Evolutionary conservation across 1,140 invertebrate genomes (phyloP).

Genomic region (Gonatopus flavifemur): DNA sequence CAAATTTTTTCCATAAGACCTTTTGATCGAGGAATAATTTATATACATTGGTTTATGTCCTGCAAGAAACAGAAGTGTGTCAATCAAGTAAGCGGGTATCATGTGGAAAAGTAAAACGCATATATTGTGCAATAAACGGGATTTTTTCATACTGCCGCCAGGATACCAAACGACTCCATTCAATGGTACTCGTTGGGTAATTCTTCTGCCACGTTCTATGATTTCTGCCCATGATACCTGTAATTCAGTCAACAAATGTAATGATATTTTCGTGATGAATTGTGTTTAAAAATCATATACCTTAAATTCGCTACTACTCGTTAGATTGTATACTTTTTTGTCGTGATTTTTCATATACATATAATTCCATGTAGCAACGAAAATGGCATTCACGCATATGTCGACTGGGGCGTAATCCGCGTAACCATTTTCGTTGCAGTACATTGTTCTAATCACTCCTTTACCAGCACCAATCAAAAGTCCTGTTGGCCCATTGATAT

Average conservation of each 20-base stretch:
- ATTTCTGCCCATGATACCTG: slow-evolving; percentile 80
- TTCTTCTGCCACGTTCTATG: slow-evolving; percentile 77
- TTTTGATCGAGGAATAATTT: not conserved
- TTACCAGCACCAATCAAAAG: slow-evolving; percentile 78
- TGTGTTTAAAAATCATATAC: slow-evolving; percentile 33
- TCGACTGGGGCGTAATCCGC: slow-evolving; percentile 89
- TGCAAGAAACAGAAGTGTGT: slow-evolving; percentile 70
- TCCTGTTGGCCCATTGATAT: slow-evolving; percentile 86
- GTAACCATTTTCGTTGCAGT: slow-evolving; percentile 73
- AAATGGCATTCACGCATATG: slow-evolving; percentile 70
- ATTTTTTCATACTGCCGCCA: slow-evolving; percentile 84
- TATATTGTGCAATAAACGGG: slow-evolving; percentile 72
- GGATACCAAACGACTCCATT: slow-evolving; percentile 87
- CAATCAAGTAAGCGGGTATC: slow-evolving; percentile 81
- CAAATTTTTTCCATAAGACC: no score
- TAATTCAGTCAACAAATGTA: no score
- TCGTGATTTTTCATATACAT: slow-evolving; percentile 46
- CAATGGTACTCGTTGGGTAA: slow-evolving; percentile 73
- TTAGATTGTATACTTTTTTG: slow-evolving; percentile 69
- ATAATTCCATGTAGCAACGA: slow-evolving; percentile 67
- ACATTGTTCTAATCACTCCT: slow-evolving; percentile 83
- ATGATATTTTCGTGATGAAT: slow-evolving; percentile 10
- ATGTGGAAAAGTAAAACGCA: slow-evolving; percentile 82
- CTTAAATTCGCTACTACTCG: slow-evolving; percentile 77
- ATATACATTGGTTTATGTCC: slow-evolving; percentile 80